Evolutionary conservation across 2,888 invertebrate genomes (phyloP).

Genomic region (Leptopilina syphax): DNA sequence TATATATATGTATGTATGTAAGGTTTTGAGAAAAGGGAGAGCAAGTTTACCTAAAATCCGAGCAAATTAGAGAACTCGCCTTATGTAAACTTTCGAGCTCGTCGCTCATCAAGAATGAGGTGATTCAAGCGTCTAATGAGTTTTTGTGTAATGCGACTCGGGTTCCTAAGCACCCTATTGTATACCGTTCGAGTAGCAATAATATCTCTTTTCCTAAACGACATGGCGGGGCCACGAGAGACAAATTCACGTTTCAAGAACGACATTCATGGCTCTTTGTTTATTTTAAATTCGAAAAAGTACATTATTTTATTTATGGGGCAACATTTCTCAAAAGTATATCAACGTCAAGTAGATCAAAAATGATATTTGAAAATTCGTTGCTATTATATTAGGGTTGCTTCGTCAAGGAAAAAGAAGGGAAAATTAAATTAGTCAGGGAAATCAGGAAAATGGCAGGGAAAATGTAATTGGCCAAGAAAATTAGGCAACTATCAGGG

Average conservation of each 20-base stretch:
- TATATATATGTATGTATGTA: too few species aligned
- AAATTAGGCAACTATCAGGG: too few species aligned
- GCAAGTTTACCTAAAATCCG: conserved; percentile 37
- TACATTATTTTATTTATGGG: too few species aligned
- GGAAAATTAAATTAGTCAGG: too few species aligned
- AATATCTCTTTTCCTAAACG: conserved; percentile 36
- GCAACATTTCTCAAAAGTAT: too few species aligned
- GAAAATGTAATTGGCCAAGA: too few species aligned
- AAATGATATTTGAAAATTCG: too few species aligned
- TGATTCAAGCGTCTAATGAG: conserved; percentile 40
- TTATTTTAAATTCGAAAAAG: conserved; percentile 23
- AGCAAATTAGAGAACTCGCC: conserved; percentile 35
- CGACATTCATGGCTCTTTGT: conserved; percentile 25
- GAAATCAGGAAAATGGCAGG: too few species aligned
- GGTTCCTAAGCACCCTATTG: conserved; percentile 37
- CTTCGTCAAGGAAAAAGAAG: too few species aligned
- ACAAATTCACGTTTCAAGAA: conserved; percentile 40
- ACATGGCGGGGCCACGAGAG: conserved; percentile 18
- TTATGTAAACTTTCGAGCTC: conserved; percentile 39
- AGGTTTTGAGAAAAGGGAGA: conserved; percentile 8
- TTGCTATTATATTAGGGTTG: too few species aligned
- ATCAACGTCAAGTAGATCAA: too few species aligned
- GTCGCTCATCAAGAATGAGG: conserved; percentile 41
- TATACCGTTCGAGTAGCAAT: conserved; percentile 36
- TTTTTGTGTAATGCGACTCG: conserved; percentile 40